Conservation (phyloP, 2,888 invertebrate genomes). For the Athalia cordata region DNA sequence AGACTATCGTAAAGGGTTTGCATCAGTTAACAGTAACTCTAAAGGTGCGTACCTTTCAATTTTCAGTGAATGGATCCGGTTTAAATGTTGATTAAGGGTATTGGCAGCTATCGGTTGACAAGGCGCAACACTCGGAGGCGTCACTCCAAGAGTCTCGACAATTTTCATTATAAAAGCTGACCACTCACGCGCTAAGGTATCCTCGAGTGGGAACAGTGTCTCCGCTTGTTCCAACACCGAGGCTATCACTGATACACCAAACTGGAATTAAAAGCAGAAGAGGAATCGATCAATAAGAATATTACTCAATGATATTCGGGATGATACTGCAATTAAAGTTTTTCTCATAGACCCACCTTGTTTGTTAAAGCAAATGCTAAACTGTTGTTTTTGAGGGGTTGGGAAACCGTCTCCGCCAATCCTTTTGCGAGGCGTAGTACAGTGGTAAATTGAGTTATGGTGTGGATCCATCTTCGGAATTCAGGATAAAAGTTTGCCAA, state of each 20-base stretch:
- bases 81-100: slow-evolving; percentile 65
- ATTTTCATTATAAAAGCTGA: slow-evolving; percentile 64
- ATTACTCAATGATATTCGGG: neutral
- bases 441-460: slow-evolving; percentile 56
- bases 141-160: slow-evolving; percentile 60
- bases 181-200: slow-evolving; percentile 62
- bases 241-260: slow-evolving; percentile 77
- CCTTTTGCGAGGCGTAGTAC: slow-evolving; percentile 63
- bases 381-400: slow-evolving; percentile 66
- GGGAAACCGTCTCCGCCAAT: slow-evolving; percentile 63
- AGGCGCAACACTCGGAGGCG: slow-evolving; percentile 63
- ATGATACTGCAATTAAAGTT: neutral
- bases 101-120: slow-evolving; percentile 65
- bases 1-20: slow-evolving; percentile 69
- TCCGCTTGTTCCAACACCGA: slow-evolving; percentile 76
- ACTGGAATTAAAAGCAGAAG: slow-evolving; percentile 69
- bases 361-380: slow-evolving; percentile 74
- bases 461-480: slow-evolving; percentile 76
- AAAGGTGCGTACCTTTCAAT: slow-evolving; percentile 64
- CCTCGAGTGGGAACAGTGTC: slow-evolving; percentile 70
- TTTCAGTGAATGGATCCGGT: slow-evolving; percentile 62
- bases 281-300: neutral
- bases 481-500: slow-evolving; percentile 77
- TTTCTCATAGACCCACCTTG: slow-evolving; percentile 71
- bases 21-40: slow-evolving; percentile 67